A percentile compares a stretch with the other conserved stretches of the same genome.
Evolutionary conservation across 2,888 invertebrate species (phyloP).

Genomic region (Eugnorisma glareosa): DNA sequence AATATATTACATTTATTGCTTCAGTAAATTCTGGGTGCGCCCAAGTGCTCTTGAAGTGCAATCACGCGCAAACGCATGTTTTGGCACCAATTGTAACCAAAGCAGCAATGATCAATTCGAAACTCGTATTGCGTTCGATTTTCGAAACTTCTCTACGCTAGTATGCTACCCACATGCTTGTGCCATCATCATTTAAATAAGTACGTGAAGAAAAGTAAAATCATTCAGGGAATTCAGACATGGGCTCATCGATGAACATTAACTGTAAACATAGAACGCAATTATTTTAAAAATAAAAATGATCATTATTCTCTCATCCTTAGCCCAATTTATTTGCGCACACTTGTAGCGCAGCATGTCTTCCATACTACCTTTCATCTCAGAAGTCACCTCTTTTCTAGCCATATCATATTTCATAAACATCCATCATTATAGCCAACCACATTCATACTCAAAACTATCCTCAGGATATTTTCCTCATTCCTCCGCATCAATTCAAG

Average conservation of each 20-base stretch:
- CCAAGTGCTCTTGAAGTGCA: conserved; percentile 61
- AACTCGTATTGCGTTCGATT: conserved; percentile 75
- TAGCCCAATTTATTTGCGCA: neutral
- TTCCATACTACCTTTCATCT: neutral
- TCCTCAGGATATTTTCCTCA: neutral
- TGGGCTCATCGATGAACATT: neutral
- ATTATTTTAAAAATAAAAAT: neutral
- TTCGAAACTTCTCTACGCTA: conserved; percentile 75
- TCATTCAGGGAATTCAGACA: conserved; percentile 54
- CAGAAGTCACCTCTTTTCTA: neutral
- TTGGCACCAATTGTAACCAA: conserved; percentile 67
- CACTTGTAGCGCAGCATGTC: neutral
- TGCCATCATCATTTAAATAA: conserved; percentile 77
- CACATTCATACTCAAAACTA: neutral
- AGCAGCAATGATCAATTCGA: conserved; percentile 73
- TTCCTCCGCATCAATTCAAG: neutral
- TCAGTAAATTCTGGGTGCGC: conserved; percentile 46
- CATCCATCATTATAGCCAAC: neutral
- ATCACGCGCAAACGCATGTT: conserved; percentile 66
- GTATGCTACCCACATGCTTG: conserved; percentile 67
- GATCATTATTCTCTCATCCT: neutral
- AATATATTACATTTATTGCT: conserved; percentile 39
- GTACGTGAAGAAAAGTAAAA: conserved; percentile 81
- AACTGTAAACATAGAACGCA: too few species aligned
- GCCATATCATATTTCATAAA: neutral